These are phyloP conservation scores for Platorchestia sp. DNA, from an alignment of 1,140 invertebrate genomes.

Conservation along the genomic window DNA sequence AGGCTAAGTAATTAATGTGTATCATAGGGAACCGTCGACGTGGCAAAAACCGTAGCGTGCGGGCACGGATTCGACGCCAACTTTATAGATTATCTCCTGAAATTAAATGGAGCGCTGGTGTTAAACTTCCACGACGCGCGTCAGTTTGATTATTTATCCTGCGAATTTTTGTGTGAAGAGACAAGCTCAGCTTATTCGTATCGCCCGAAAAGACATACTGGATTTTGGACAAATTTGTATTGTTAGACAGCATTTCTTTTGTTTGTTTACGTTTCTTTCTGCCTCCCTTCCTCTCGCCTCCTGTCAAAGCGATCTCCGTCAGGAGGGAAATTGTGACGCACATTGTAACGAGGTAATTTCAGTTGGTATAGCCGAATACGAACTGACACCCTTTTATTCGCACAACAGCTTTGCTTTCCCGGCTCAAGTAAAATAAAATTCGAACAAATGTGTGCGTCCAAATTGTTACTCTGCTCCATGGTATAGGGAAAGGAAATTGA, in stretches of 20 bases:
- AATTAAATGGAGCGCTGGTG: background rate
- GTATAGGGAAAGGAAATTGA: background rate
- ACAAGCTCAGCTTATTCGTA: background rate
- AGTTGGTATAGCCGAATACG: too few species aligned
- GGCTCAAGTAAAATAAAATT: too few species aligned
- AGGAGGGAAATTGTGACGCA: too few species aligned
- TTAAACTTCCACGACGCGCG: background rate
- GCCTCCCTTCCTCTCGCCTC: background rate
- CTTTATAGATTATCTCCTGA: background rate
- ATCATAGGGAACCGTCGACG: background rate
- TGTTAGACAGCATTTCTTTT: background rate
- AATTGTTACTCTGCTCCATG: background rate
- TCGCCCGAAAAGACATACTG: background rate
- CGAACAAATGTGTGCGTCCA: background rate
- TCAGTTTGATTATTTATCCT: background rate
- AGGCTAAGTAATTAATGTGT: background rate
- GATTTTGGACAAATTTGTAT: background rate
- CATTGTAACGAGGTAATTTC: too few species aligned
- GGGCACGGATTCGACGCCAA: background rate
- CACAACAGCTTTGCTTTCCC: too few species aligned
- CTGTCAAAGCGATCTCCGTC: background rate
- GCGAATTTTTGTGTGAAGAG: background rate
- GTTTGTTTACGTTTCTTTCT: background rate
- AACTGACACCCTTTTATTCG: too few species aligned
- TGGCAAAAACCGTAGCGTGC: background rate